Percentiles rank a stretch among this genome's conserved stretches.
These are phyloP conservation scores for Aphelenchoides fujianensis DNA, from an alignment of 1,140 invertebrate genomes.

Conservation along the genomic window DNA sequence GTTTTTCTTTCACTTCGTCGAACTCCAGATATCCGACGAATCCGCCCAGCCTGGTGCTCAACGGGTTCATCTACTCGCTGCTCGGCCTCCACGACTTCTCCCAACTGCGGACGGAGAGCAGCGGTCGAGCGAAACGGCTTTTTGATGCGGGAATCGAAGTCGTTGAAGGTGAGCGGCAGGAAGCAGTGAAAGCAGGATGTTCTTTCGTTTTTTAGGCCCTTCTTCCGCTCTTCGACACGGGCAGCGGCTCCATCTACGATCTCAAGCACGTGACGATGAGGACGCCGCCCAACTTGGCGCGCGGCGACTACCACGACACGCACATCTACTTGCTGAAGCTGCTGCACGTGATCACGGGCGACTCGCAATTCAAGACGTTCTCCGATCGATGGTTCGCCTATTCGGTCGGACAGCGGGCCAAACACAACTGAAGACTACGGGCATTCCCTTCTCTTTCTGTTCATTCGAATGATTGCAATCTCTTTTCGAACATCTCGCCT, in stretches of 20 bases:
- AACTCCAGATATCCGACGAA: constrained; percentile 75
- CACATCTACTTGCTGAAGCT: constrained; percentile 92
- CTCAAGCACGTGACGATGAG: constrained; percentile 81
- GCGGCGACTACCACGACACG: constrained; percentile 96
- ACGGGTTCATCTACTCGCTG: constrained; percentile 96
- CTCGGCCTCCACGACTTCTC: constrained; percentile 87
- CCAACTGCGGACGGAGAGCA: constrained; percentile 64
- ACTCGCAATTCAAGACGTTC: constrained; percentile 75
- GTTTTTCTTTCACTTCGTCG: not conserved
- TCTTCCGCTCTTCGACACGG: constrained; percentile 87
- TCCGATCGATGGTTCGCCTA: constrained; percentile 91
- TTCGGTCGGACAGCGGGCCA: constrained; percentile 85
- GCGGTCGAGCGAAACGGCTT: constrained; percentile 45
- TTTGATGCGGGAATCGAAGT: constrained; percentile 63
- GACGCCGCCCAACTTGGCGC: constrained; percentile 78
- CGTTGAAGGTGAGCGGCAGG: constrained; percentile 76
- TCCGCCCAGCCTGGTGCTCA: constrained; percentile 89
- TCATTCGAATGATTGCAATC: not conserved
- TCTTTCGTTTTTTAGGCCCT: constrained; percentile 72
- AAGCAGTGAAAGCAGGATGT: constrained; percentile 25
- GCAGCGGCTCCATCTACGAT: constrained; percentile 93
- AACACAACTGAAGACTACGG: constrained; percentile 82
- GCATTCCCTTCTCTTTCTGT: constrained; percentile 2
- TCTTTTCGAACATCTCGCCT: too few species aligned
- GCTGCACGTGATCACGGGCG: constrained; percentile 79